phyloP scores from a whole-genome alignment of 1,140 invertebrate genomes.

The Anastatus disparis region DNA sequence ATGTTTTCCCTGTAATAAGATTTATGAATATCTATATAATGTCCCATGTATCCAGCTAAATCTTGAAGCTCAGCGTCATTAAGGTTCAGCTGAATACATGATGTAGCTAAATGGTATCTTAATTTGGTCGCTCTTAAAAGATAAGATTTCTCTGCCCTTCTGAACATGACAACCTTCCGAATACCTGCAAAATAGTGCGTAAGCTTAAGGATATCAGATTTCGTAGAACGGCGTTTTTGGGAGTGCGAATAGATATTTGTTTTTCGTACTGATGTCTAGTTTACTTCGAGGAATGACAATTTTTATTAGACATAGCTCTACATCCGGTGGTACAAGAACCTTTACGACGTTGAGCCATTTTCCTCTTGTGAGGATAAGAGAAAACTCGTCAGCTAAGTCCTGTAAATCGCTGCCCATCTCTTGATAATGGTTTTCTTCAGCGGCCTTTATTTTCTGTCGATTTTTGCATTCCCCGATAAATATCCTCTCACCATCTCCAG shows the following conservation, averaged over 20 bases:
- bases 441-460: neutral
- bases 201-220: neutral
- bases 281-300: neutral
- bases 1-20: too few relatives aligned
- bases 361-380: slow-evolving; percentile 24
- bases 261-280: neutral
- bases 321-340: slow-evolving; percentile 13
- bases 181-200: slow-evolving; percentile 17
- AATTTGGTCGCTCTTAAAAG: slow-evolving; percentile 21
- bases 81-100: too few relatives aligned
- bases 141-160: slow-evolving; percentile 10
- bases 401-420: neutral
- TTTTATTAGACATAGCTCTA: slow-evolving; percentile 3
- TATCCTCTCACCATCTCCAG: slow-evolving; percentile 39
- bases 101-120: too few relatives aligned
- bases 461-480: slow-evolving; percentile 9
- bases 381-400: slow-evolving; percentile 20
- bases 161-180: slow-evolving; percentile 19
- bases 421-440: slow-evolving; percentile 2
- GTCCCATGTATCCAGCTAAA: too few relatives aligned
- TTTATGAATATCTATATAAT: too few relatives aligned
- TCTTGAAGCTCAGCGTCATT: too few relatives aligned
- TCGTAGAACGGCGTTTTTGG: neutral
- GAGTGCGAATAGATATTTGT: slow-evolving; percentile 27
- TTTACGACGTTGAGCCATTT: slow-evolving; percentile 21